Base-by-base conservation (phyloP, 2,888 invertebrate genomes). In the Portevinia maculata region DNA sequence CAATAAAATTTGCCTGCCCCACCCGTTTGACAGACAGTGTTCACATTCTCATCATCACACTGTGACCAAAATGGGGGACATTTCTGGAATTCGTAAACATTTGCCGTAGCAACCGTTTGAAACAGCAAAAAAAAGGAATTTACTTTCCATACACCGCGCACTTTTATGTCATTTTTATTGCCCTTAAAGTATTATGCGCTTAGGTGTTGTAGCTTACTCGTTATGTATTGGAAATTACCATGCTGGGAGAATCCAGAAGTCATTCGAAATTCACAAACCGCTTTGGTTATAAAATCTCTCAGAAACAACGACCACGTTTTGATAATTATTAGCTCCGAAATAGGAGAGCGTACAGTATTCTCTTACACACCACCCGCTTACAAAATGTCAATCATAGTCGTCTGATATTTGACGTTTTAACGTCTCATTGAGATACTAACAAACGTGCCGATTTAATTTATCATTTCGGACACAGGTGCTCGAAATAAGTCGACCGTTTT, bases 391-490 rank as follows among this genome's bases (percentile, higher is more conserved):
- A 62, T 11, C 30, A 53, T 3, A 28, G 39, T 64, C 37, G 53
- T 55, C 55, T 50, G 64, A 65, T 57, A 32, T 53, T 52, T 44
- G 24, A 5, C 17, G 4, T 44, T 13, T 13, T 24, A 24, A 24
- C 24, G 24, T 24, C 24, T 24, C 24, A 24, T 24, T 24, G 24
- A 9, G 11, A 6, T 15, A 57, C 37, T 11, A 11, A 60, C 53
- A 73, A 67, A 73, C 60, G 60, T 73, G 67, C 73, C 52, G 50
- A 79, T 32, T 78, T 71, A 44, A 37, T 41, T 46, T 41, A 57
- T 62, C 44, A 24, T 46, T 59, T 74, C 46, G n/a, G 28, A 60
- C 67, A 67, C 75, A 75, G 69, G 70, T 69, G 69, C 70, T 52
- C 73, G 52, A 53, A 62, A 62, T 48, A 53, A 53, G 13, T 70